Base-by-base conservation (phyloP, 2,888 invertebrate species). In the Folsomia manolachei region DNA sequence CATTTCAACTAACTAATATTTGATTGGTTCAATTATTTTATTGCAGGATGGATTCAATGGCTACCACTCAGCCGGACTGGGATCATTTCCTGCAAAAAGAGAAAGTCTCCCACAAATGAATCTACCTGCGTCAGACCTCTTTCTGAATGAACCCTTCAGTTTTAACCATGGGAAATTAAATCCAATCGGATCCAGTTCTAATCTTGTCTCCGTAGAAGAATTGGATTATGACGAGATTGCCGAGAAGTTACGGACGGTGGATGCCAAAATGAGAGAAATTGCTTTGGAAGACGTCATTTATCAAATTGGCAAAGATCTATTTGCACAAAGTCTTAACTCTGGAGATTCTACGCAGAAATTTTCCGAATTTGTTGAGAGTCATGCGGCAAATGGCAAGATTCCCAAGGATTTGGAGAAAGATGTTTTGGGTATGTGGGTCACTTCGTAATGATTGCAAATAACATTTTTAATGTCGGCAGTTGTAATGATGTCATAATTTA, bases 231-330 rank as follows among this genome's bases (percentile, higher is more conserved):
- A 90, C 80, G 90, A 90, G 80, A 86, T 90, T 81, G 85, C 89
- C 83, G 90, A 91, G 74, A 87, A 89, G 75, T 84, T 90, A 75
- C 88, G 89, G 81, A 87, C 90, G 0, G 89, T 90, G 0, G 91
- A 90, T 81, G 88, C 89, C 69, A 85, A 91, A 7, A 90, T 91
- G 85, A 90, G 90, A 1, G 90, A 91, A 83, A 91, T 90, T 82
- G 89, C 90, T 0, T 85, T 92, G 70, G 91, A 91, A 83, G 91
- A 91, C 83, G 89, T 92, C 23, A 90, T 92, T 77, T 92, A 92
- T 82, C 91, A 91, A 81, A 85, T 92, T 66, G 91, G 91, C 24
- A 91, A 91, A 86, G 90, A 91, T 82, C 90, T 92, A 90, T 92
- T 92, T 84, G 88, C 90, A 0, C 91, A 91, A 82, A 90, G 91